Base-by-base conservation (phyloP, 2,797 vertebrate genomes). In the Kryptolebias ocellatus region DNA sequence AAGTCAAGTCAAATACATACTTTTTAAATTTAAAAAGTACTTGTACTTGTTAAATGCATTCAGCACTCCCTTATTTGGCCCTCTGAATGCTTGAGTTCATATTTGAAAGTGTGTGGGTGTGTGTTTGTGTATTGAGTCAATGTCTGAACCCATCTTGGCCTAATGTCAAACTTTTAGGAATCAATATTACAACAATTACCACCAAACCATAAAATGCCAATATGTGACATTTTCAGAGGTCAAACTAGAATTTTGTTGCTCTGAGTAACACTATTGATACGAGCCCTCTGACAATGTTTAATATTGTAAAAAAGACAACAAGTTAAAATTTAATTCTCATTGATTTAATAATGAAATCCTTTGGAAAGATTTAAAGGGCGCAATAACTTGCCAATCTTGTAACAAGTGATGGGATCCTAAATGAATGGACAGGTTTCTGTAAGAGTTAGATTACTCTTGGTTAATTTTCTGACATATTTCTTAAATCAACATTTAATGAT, bases 181-280 rank as follows among this genome's bases (percentile, higher is more conserved):
- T 87, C 81, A 78, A 87, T 83, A 85, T 74, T 56, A 73, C 69
- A 85, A 74, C 73, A 85, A 81, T 83, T 84, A 79, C 73, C 18
- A 67, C 50, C 18, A 69, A 79, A 71, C 61, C 60, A 78, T 73
- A 83, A 81, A 85, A 88, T 79, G 78, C 81, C 83, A 84, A 73
- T 80, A 67, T 61, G 16, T 88, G 81, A 74, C 76, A 84, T 88
- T 86, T 88, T 54, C 64, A 78, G 75, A 74, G 81, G 81, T 84
- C 80, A 76, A 52, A 59, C 55, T 42, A 53, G 56, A 68, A 83
- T 67, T 60, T 54, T 61, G 60, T 80, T 81, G 51, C 53, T 28
- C 44, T 11, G 8, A 53, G 50, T 74, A 67, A 44, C 46, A 10
- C 44, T 14, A 52, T 58, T 0, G 14, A 54, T 29, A 18, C 44